Evolutionary conservation across 2,888 invertebrate genomes (phyloP), one percentile per base, ranked within the genome.

Genomic region (Antheraea yamamai): DNA sequence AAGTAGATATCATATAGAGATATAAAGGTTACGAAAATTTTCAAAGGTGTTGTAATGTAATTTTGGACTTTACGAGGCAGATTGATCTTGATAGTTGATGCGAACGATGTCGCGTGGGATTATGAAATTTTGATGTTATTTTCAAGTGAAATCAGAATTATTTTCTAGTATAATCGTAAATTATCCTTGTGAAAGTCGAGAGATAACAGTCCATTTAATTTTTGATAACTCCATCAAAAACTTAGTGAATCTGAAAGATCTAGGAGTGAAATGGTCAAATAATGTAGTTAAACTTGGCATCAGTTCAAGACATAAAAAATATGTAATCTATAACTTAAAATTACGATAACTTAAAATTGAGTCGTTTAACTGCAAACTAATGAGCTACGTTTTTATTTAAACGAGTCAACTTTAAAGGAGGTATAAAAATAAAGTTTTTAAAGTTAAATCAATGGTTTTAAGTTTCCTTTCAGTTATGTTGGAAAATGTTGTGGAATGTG

Each of bases 71-170:
- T 87, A 86, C 85, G 81, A 80, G 78, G 85, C 84, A 89, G 91
- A 92, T 90, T 90, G 88, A 88, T 90, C 88, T 88, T 88, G 85
- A 82, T 87, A 88, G 85, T 89, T 89, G 88, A 90, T 91, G 88
- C 89, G 89, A 88, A 91, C 91, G 88, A 89, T 87, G 88, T 84
- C 87, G 75, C 76, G 79, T 66, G 85, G 88, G 88, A 89, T 92
- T 90, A 91, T 88, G 88, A 23, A 61, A 61, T 23, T n/a, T 6
- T 61, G 61, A 91, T 91, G 81, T 87, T 89, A 91, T 86, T 88
- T 85, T 86, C 79, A 80, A 81, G 80, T 81, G 81, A 82, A 87
- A 89, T 89, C 87, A 85, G 89, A 91, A 88, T 79, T 83, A 83
- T 84, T 84, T 81, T 30, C 30, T 30, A 2, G 2, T 66, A 6